Base-by-base conservation (phyloP, 2,797 vertebrate species). In the Macrochelys suwanniensis region DNA sequence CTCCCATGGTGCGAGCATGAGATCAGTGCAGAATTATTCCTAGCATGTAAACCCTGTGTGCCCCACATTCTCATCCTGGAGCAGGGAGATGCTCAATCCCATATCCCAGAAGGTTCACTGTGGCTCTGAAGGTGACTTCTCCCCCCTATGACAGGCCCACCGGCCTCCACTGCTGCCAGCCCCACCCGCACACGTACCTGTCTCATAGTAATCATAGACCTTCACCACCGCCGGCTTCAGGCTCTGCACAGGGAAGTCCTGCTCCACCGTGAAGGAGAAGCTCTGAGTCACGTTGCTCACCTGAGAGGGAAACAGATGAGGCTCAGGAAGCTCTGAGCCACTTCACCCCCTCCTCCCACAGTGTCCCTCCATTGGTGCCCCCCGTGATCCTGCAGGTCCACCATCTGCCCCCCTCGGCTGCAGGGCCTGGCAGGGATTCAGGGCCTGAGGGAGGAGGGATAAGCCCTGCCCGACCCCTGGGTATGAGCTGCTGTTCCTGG, bases 181-280 rank as follows among this genome's bases (percentile, higher is more conserved):
- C 47, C 16, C 10, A 3, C 78, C 87, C 96, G 96, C 10, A 3
- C 78, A 88, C 96, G 95, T 85, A 98, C 98, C 97, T 19, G 96
- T 97, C 94, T 98, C 97, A 0, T 98, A 98, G 94, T 98, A 98
- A 92, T 98, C 97, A 3, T 97, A 98, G 85, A 98, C 96, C 85
- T 98, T 98, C 49, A 98, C 97, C 82, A 93, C 57, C 11, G 97
- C 97, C 4, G 98, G 94, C 90, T 97, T 97, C 87, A 98, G 94
- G 80, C 85, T 94, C 88, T 17, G 92, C 65, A 98, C 97, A 1
- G 83, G 93, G 61, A 98, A 53, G 65, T 98, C 97, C 90, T 54
- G 96, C 51, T 88, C 28, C 79, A 97, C 94, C 0, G 2, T 37
- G 91, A 98, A 97, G 91, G 95, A 93, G 82, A 98, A 96, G 54